phyloP scores from a whole-genome alignment of 1,140 invertebrate genomes.

The Bicyclus anynana region DNA sequence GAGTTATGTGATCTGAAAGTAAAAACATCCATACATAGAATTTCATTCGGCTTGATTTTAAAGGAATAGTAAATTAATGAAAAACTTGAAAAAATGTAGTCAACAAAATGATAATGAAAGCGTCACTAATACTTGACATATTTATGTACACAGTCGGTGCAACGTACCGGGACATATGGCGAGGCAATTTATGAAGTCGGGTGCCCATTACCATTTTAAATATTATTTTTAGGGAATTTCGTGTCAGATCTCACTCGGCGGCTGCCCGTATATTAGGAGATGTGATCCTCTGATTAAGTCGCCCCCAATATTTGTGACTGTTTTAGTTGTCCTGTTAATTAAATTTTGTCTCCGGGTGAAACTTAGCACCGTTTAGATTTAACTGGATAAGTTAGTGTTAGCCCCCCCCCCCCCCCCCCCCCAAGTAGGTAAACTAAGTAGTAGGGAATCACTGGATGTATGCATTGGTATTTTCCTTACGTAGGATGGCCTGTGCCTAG shows the following conservation, averaged over 20 bases:
- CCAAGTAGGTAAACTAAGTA: too few species aligned
- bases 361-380: background rate
- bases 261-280: conserved; percentile 70
- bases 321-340: conserved; percentile 64
- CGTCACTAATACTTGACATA: conserved; percentile 68
- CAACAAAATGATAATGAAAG: conserved; percentile 38
- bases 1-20: too few species aligned
- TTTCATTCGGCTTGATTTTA: too few species aligned
- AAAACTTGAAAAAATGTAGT: conserved; percentile 45
- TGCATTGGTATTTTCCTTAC: too few species aligned
- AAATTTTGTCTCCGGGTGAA: conserved; percentile 30
- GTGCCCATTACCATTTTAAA: conserved; percentile 76
- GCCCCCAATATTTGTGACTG: conserved; percentile 53
- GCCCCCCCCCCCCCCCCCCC: too few species aligned
- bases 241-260: conserved; percentile 75
- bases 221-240: conserved; percentile 77
- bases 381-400: background rate
- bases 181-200: conserved; percentile 72
- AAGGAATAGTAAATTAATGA: too few species aligned
- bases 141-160: conserved; percentile 75
- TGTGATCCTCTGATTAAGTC: conserved; percentile 74
- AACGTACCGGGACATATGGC: conserved; percentile 70
- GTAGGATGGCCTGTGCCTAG: too few species aligned
- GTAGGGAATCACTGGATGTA: too few species aligned
- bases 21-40: too few species aligned